phyloP scores from a whole-genome alignment of 2,888 invertebrate species.

The Morpho deidamia region DNA sequence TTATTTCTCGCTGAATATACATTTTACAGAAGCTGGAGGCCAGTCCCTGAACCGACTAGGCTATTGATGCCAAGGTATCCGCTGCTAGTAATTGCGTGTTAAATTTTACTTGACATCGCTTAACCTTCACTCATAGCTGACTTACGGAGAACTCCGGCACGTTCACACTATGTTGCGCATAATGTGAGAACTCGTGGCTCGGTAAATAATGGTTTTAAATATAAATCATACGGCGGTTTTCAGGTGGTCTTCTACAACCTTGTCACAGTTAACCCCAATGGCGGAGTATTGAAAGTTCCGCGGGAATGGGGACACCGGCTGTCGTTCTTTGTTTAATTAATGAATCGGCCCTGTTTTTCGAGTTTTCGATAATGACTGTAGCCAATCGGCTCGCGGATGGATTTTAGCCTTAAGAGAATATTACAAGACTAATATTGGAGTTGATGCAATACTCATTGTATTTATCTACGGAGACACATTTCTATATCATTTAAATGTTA shows the following conservation, averaged over 20 bases:
- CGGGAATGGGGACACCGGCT: constrained; percentile 55
- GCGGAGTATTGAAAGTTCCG: constrained; percentile 56
- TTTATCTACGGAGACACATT: constrained; percentile 4
- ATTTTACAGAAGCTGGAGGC: constrained; percentile 4
- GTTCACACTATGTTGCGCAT: constrained; percentile 27
- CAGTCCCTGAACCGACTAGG: constrained; percentile 29
- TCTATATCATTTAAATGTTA: neutral
- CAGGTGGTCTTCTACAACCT: constrained; percentile 64
- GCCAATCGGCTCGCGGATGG: constrained; percentile 17
- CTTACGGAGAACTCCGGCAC: constrained; percentile 39
- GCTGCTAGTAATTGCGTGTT: constrained; percentile 70
- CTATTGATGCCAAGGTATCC: constrained; percentile 69
- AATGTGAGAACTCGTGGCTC: constrained; percentile 37
- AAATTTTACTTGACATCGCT: constrained; percentile 72
- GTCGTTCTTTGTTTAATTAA: constrained; percentile 55
- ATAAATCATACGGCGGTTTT: constrained; percentile 50
- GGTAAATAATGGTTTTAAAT: constrained; percentile 8
- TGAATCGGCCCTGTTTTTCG: constrained; percentile 34
- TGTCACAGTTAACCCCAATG: constrained; percentile 67
- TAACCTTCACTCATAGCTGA: constrained; percentile 55
- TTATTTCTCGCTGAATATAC: constrained; percentile 7
- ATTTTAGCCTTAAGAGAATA: constrained; percentile 9
- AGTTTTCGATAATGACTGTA: constrained; percentile 23
- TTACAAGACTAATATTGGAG: neutral
- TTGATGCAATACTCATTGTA: constrained; percentile 6